phyloP scores from a whole-genome alignment of 2,113 vertebrate genomes.

The Bothrops jararaca region DNA sequence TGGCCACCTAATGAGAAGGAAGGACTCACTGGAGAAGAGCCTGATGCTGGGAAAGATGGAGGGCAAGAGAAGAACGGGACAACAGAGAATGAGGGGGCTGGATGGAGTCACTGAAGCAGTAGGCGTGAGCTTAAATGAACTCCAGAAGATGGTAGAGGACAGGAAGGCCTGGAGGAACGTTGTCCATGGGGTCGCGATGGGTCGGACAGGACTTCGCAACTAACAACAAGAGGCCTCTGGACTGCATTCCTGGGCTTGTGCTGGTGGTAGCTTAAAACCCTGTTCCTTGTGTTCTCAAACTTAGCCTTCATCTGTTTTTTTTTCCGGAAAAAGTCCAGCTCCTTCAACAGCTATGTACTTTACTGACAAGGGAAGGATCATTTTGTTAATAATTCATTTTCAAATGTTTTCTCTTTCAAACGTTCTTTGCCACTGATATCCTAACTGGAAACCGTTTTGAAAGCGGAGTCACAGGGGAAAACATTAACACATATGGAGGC shows the following conservation, averaged over 20 bases:
- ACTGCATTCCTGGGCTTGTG: neutral
- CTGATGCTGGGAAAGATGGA: too few species aligned
- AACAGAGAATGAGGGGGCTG: too few species aligned
- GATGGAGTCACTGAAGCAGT: too few species aligned
- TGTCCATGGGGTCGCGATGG: too few species aligned
- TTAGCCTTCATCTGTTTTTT: constrained; percentile 23
- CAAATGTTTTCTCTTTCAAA: constrained; percentile 43
- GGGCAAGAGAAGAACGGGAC: too few species aligned
- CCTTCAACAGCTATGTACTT: constrained; percentile 49
- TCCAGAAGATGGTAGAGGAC: too few species aligned
- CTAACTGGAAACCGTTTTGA: constrained; percentile 31
- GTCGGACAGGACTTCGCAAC: too few species aligned
- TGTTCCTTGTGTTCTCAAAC: constrained; percentile 40
- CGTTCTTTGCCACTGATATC: constrained; percentile 40
- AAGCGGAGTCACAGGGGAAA: neutral
- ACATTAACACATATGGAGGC: neutral
- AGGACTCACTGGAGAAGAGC: too few species aligned
- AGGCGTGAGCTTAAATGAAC: too few species aligned
- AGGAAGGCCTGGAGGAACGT: too few species aligned
- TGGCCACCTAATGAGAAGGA: too few species aligned
- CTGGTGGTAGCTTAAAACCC: constrained; percentile 39
- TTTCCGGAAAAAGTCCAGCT: constrained; percentile 31
- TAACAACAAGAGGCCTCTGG: constrained; percentile 1
- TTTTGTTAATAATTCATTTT: constrained; percentile 53
- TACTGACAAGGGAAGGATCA: constrained; percentile 41